Evolutionary conservation across 2,113 vertebrate species (phyloP).

Genomic region (Carettochelys insculpta): DNA sequence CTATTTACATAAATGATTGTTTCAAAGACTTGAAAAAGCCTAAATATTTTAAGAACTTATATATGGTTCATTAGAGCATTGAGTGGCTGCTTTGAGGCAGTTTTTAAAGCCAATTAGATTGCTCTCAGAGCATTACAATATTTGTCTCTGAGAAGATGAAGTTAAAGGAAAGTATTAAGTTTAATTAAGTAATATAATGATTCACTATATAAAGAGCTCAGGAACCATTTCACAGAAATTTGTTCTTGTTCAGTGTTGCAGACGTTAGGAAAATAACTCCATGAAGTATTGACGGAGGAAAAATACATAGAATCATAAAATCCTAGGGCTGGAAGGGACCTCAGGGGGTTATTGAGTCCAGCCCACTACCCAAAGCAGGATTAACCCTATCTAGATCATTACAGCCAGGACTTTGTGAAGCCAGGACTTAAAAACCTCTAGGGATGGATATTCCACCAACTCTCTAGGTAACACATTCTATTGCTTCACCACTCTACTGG

Average conservation of each 20-base stretch:
- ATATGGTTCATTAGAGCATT: not conserved
- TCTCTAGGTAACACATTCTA: too few relatives aligned
- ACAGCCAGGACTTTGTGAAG: too few relatives aligned
- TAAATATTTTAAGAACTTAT: slow-evolving; percentile 20
- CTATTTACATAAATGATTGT: slow-evolving; percentile 16
- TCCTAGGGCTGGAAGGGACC: too few relatives aligned
- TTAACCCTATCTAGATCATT: too few relatives aligned
- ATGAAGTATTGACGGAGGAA: not conserved
- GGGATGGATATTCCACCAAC: too few relatives aligned
- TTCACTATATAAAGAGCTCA: not conserved
- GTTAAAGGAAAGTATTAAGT: not conserved
- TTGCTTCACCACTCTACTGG: too few relatives aligned
- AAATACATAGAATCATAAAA: too few relatives aligned
- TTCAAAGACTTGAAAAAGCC: not conserved
- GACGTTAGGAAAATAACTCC: not conserved
- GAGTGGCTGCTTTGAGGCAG: not conserved
- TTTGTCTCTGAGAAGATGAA: slow-evolving; percentile 10
- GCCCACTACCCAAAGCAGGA: too few relatives aligned
- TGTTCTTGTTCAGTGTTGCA: not conserved
- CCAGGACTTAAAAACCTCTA: too few relatives aligned
- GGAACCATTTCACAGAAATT: not conserved
- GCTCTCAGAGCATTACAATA: not conserved
- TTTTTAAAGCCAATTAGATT: slow-evolving; percentile 2
- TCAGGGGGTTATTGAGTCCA: too few relatives aligned
- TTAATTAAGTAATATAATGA: slow-evolving; percentile 2